Base-by-base conservation (phyloP, 2,888 invertebrate species). In the Iselma pallidipennis region DNA sequence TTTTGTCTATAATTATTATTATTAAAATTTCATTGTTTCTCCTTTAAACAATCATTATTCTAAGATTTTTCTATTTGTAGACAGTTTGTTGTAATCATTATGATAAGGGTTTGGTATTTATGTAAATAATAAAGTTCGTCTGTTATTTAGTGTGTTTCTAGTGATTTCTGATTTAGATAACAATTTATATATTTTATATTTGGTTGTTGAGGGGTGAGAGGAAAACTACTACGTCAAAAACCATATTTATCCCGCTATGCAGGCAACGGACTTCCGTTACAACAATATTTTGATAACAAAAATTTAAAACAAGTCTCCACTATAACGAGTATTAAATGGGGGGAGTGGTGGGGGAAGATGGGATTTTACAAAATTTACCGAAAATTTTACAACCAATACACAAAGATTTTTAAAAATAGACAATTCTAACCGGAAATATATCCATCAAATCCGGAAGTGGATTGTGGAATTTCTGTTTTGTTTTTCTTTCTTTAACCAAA, bases 261-360 rank as follows among this genome's bases (percentile, higher is more conserved):
- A 75, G 76, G 73, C 76, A 74, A 68, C 74, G 74, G 76, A 76
- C 74, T 74, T 76, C 76, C 76, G 75, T 9, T 33, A 33, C 31
- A 33, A 33, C n/a, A n/a, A 33, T 33, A 26, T 33, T n/a, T 33
- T 33, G 31, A 33, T 33, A 33, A 33, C 31, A 14, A 3, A n/a
- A 33, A n/a, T n/a, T 29, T 28, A 9, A 28, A 7, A 28, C 4
- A 28, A n/a, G n/a, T n/a, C n/a, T n/a, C n/a, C n/a, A n/a, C n/a
- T n/a, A n/a, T n/a, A n/a, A n/a, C n/a, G n/a, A n/a, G n/a, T n/a
- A n/a, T n/a, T n/a, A n/a, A n/a, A n/a, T n/a, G 3, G 1, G 10
- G 29, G 10, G 12, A 29, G 29, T 10, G 29, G 10, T 2, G 12
- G 10, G 29, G 10, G 6, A 29, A 29, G 10, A 12, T 6, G n/a